Evolutionary conservation across 2,797 vertebrate species (phyloP), one percentile per base, ranked within the genome.

Genomic region (Podargus strigoides): DNA sequence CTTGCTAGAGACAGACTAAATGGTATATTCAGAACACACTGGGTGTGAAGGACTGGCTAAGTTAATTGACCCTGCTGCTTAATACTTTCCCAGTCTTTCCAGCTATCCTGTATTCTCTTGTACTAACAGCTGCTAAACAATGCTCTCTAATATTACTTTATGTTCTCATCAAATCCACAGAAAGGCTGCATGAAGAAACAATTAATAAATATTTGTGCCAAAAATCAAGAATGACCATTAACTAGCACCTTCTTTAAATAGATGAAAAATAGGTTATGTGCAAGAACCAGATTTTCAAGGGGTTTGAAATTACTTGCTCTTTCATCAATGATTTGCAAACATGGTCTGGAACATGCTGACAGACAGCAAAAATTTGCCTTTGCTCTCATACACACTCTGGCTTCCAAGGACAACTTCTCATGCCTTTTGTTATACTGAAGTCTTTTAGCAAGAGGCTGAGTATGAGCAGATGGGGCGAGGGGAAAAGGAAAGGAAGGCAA

Each of bases 401-500:
- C 66, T 93, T 72, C 83, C 62, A 66, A 77, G 46, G 21, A 49
- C 75, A 63, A 18, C 21, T 81, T 88, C 50, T 87, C 67, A 12
- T 2, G 3, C 14, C 30, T 37, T 80, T 66, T 86, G 64, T 69
- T 78, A 41, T 6, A 52, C 15, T 32, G 11, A 83, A 92, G 17
- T 22, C 23, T 67, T 85, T 63, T 4, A 36, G 14, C 34, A 68
- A 75, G 26, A 72, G 46, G 19, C 8, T 81, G 60, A 77, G 72
- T 12, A 74, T 72, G 19, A 91, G 49, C 42, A 82, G 59, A 85
- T 27, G 24, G 13, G 37, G 52, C 19, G 28, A 88, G 20, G 7
- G 80, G 58, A 86, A 91, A 39, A 84, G 77, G 37, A 86, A 87
- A 94, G 69, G n/a, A 83, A 91, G 34, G 37, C 58, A 92, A 94